Percentiles rank a stretch among this genome's conserved stretches.
phyloP scores from a whole-genome alignment of 2,888 invertebrate genomes.

The Sesia bembeciformis region DNA sequence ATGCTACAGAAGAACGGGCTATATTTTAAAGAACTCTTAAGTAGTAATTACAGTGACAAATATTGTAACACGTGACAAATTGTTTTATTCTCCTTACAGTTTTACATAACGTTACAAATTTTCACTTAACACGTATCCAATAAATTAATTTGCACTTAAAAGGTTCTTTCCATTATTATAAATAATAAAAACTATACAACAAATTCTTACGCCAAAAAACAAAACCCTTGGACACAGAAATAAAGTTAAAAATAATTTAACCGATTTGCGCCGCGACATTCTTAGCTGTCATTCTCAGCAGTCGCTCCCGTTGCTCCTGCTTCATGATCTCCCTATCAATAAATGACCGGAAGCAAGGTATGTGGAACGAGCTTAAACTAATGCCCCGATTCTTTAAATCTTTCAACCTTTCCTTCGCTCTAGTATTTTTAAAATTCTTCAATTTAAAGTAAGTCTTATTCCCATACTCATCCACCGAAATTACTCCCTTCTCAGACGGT shows the following conservation, averaged over 20 bases:
- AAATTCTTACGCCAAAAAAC: conserved; percentile 26
- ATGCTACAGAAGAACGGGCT: too few species aligned
- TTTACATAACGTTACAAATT: conserved; percentile 47
- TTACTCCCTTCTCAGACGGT: conserved; percentile 48
- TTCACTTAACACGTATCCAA: conserved; percentile 50
- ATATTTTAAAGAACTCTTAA: too few species aligned
- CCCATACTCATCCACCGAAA: conserved; percentile 40
- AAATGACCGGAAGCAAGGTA: conserved; percentile 57
- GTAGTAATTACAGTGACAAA: too few species aligned
- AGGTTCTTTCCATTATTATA: conserved; percentile 1
- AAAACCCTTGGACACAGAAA: conserved; percentile 14
- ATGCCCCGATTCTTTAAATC: conserved; percentile 37
- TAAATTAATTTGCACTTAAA: conserved; percentile 27
- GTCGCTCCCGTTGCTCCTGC: conserved; percentile 30
- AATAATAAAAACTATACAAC: conserved; percentile 13
- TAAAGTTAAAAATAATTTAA: conserved; percentile 1
- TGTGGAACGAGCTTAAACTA: conserved; percentile 55
- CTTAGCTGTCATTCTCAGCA: not conserved
- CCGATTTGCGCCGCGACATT: conserved; percentile 1
- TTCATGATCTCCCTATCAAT: conserved; percentile 42
- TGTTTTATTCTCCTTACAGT: conserved; percentile 24
- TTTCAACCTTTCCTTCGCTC: conserved; percentile 34
- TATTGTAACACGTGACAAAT: not conserved
- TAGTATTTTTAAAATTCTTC: conserved; percentile 27
- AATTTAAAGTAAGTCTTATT: conserved; percentile 47